These are phyloP conservation scores for Colossoma macropomum DNA, from an alignment of 2,113 vertebrate species.

Conservation along the genomic window DNA sequence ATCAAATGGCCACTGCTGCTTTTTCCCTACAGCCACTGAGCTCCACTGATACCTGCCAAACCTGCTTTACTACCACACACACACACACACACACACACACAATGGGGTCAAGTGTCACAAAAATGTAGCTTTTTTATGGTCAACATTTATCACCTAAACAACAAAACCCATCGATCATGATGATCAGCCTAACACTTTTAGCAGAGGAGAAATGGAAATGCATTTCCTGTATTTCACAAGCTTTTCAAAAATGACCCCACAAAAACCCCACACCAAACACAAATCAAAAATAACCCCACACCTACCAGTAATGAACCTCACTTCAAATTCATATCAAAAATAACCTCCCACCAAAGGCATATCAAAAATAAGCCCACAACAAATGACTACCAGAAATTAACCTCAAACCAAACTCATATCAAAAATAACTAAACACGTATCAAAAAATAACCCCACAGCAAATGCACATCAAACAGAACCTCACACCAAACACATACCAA, in stretches of 20 bases:
- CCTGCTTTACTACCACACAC: constrained; percentile 19
- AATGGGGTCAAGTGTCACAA: neutral
- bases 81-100: constrained; percentile 24
- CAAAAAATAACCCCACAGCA: no score
- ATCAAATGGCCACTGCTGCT: neutral
- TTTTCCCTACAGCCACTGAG: neutral
- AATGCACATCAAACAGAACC: no score
- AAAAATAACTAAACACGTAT: no score
- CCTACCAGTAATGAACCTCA: no score
- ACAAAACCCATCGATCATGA: neutral
- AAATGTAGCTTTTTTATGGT: neutral
- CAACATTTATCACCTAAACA: neutral
- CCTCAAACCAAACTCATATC: no score
- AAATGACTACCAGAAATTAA: neutral
- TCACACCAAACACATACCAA: no score
- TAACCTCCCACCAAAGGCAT: neutral
- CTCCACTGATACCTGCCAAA: constrained; percentile 13
- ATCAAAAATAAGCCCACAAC: neutral
- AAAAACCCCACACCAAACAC: neutral
- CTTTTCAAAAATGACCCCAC: neutral
- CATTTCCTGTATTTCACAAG: no score
- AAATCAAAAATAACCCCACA: neutral
- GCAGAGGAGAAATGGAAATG: neutral
- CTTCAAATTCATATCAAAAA: no score
- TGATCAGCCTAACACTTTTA: neutral